phyloP scores from a whole-genome alignment of 2,888 invertebrate genomes.

The Drosophila mimica region DNA sequence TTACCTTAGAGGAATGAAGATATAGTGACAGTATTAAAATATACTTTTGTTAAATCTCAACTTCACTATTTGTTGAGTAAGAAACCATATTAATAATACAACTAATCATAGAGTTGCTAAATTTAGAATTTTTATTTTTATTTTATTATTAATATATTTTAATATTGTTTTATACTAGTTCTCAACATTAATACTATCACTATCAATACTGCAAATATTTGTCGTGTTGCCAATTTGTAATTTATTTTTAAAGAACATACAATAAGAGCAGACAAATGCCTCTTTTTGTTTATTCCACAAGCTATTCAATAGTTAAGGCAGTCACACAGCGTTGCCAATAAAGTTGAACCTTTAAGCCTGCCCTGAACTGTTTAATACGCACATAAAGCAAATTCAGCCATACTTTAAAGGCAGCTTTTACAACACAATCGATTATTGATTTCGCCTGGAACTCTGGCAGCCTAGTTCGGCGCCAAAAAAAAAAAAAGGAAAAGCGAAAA shows the following conservation, averaged over 20 bases:
- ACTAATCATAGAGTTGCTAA: not conserved
- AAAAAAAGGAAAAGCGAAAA: constrained; percentile 40
- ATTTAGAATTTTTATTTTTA: not conserved
- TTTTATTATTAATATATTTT: not conserved
- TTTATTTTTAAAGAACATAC: no score
- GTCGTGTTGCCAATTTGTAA: not conserved
- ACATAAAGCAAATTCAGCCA: constrained; percentile 39
- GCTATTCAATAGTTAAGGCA: not conserved
- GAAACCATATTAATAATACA: not conserved
- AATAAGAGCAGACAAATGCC: not conserved
- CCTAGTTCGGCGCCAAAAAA: constrained; percentile 62
- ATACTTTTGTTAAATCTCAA: not conserved
- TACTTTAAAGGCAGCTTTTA: constrained; percentile 57
- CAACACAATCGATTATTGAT: constrained; percentile 75
- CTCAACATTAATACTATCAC: not conserved
- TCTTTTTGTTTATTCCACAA: no score
- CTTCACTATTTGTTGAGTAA: not conserved
- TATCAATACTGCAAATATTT: not conserved
- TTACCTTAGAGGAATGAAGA: not conserved
- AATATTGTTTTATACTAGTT: not conserved
- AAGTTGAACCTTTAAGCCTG: constrained; percentile 19
- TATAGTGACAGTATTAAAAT: not conserved
- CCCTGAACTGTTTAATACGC: constrained; percentile 53
- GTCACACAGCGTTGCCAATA: not conserved
- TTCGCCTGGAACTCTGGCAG: constrained; percentile 55